Percentiles rank a stretch among this genome's conserved stretches.
Conservation (phyloP, 2,113 vertebrate species). For the Ammodytes dubius region DNA sequence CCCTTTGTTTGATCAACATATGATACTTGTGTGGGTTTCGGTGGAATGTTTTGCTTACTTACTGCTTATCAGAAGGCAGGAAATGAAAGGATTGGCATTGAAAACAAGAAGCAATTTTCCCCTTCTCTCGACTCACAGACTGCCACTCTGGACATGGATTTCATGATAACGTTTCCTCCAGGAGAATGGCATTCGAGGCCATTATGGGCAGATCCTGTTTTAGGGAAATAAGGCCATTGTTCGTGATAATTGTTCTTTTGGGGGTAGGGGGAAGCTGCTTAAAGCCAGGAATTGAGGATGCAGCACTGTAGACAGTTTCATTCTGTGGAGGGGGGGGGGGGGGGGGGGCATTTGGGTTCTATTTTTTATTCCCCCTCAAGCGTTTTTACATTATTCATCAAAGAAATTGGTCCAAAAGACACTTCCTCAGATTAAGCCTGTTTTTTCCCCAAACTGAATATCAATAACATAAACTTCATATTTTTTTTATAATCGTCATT, state of each 20-base stretch:
- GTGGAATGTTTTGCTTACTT: slow-evolving; percentile 80
- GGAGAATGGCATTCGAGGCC: slow-evolving; percentile 57
- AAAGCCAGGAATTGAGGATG: slow-evolving; percentile 33
- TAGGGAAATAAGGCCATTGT: slow-evolving; percentile 68
- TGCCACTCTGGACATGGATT: slow-evolving; percentile 58
- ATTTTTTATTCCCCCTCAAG: slow-evolving; percentile 69
- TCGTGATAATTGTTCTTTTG: slow-evolving; percentile 70
- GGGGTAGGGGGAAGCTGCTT: slow-evolving; percentile 61
- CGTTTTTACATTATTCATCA: slow-evolving; percentile 61
- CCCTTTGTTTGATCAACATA: slow-evolving; percentile 75
- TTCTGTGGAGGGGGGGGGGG: slow-evolving; percentile 60
- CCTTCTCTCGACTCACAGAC: slow-evolving; percentile 46
- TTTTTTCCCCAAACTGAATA: slow-evolving; percentile 48
- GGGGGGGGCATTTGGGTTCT: slow-evolving; percentile 62
- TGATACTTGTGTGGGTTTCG: slow-evolving; percentile 68
- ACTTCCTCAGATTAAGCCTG: slow-evolving; percentile 26
- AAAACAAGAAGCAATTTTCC: slow-evolving; percentile 73
- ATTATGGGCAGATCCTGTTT: slow-evolving; percentile 60
- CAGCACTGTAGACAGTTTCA: slow-evolving; percentile 16
- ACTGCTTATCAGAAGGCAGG: slow-evolving; percentile 81
- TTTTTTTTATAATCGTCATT: slow-evolving; percentile 64
- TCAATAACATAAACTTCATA: slow-evolving; percentile 39
- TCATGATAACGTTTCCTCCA: slow-evolving; percentile 64
- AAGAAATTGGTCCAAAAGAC: slow-evolving; percentile 32
- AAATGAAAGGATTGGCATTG: slow-evolving; percentile 84